Conservation (phyloP, 2,888 invertebrate species). For the Drosophila colorata region DNA sequence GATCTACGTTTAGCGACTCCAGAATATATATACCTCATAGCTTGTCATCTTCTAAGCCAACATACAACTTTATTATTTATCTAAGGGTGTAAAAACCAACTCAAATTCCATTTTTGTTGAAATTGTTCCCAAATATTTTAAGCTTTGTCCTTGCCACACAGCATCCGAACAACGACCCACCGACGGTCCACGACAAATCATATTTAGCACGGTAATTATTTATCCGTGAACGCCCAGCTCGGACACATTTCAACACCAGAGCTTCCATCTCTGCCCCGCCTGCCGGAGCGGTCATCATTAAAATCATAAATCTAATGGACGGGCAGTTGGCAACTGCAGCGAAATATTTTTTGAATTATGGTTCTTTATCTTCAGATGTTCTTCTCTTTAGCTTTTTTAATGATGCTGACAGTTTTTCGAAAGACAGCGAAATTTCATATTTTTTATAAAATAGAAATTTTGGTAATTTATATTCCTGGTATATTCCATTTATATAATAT, state of each 20-base stretch:
- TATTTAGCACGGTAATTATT: slow-evolving; percentile 75
- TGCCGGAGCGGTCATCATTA: slow-evolving; percentile 48
- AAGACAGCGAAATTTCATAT: not conserved
- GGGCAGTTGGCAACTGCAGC: slow-evolving; percentile 53
- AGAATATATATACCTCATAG: not conserved
- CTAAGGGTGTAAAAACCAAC: not conserved
- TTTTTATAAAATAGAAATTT: not conserved
- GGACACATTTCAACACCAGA: slow-evolving; percentile 22
- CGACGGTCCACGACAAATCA: slow-evolving; percentile 53
- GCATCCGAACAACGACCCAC: slow-evolving; percentile 25
- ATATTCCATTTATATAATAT: too few relatives aligned
- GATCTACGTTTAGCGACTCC: too few relatives aligned
- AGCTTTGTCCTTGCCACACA: slow-evolving; percentile 50
- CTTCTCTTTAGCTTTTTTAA: not conserved
- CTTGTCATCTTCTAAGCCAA: not conserved
- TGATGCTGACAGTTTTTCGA: slow-evolving; percentile 5
- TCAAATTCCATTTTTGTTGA: slow-evolving; percentile 11
- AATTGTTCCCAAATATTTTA: slow-evolving; percentile 35
- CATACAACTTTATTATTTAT: not conserved
- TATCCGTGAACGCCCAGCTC: slow-evolving; percentile 39
- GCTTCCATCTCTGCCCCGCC: not conserved
- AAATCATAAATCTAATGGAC: slow-evolving; percentile 72
- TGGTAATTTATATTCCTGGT: too few relatives aligned
- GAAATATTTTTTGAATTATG: slow-evolving; percentile 52
- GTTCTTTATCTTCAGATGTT: slow-evolving; percentile 21